Base-by-base conservation (phyloP, 2,797 vertebrate genomes). In the Lagocephalus sceleratus region DNA sequence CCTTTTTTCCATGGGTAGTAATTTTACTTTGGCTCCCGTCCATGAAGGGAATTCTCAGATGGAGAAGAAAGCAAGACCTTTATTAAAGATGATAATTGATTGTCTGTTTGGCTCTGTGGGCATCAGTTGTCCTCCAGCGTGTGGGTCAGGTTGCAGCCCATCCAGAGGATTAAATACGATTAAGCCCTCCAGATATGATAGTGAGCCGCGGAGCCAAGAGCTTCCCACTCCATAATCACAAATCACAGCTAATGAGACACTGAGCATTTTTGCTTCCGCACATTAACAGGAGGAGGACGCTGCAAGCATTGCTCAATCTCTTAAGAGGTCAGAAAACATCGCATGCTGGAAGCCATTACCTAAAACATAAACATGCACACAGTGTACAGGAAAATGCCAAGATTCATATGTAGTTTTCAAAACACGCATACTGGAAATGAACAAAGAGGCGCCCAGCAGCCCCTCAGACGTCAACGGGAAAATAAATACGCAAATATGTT, bases 191-290 rank as follows among this genome's bases (percentile, higher is more conserved):
- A 44, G 64, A 74, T 75, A 63, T 60, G 60, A 75, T 72, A 60
- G 64, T 60, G 35, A 1, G 66, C 64, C 65, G 63, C 72, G 73
- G 68, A 66, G 68, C 63, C 21, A 12, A 70, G 50, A 65, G 60
- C 74, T 73, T 72, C 68, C 56, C 63, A 60, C 68, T 59, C 68
- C 76, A 49, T 56, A 65, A 73, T 78, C 71, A 75, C 81, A 79
- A 84, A 82, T 85, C 81, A 82, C 66, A 48, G 68, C 57, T 86
- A 82, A 85, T 83, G 73, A 82, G 77, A 72, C 74, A 61, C 65
- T 63, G 51, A 74, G 58, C 59, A 35, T 82, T 83, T 35, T 68
- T 67, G 70, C 73, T 60, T 75, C 54, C 49, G 49, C 49, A 15
- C 8, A 11, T 5, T 19, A 54, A 20, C 51, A 40, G 6, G 1